Evolutionary conservation across 2,888 invertebrate species (phyloP).

Genomic region (Stratiomys singularior): DNA sequence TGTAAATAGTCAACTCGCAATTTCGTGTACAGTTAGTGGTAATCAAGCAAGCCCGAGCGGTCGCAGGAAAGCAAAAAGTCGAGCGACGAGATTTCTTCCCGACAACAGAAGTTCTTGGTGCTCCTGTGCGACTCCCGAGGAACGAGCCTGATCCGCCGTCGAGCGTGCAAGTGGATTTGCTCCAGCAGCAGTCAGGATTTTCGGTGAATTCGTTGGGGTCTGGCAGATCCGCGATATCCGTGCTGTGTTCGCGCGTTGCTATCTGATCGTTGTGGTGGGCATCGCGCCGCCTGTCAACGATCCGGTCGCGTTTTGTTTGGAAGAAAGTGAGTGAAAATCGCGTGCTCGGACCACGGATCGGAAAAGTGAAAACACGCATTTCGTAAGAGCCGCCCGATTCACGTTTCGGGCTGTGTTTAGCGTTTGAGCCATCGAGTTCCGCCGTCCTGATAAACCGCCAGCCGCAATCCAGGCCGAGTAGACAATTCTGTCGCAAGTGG

Average conservation of each 20-base stretch:
- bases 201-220: background rate
- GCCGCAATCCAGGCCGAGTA: background rate
- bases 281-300: background rate
- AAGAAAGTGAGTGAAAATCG: background rate
- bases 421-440: background rate
- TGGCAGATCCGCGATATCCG: constrained; percentile 4
- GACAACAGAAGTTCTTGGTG: constrained; percentile 9
- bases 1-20: constrained; percentile 71
- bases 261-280: background rate
- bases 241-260: constrained; percentile 10
- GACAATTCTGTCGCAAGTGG: no score
- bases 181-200: background rate
- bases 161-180: background rate
- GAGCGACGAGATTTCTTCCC: background rate
- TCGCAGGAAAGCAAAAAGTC: background rate
- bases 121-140: background rate
- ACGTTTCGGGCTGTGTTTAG: background rate
- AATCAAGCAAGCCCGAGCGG: constrained; percentile 66
- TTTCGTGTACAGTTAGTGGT: constrained; percentile 76
- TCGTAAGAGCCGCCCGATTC: background rate
- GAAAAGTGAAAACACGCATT: constrained; percentile 12
- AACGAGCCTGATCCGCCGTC: background rate
- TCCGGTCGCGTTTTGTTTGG: constrained; percentile 29
- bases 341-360: background rate
- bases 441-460: background rate